Percentiles rank a stretch among this genome's conserved stretches.
Conservation (phyloP, 2,113 vertebrate species). For the Cyanocitta stelleri region DNA sequence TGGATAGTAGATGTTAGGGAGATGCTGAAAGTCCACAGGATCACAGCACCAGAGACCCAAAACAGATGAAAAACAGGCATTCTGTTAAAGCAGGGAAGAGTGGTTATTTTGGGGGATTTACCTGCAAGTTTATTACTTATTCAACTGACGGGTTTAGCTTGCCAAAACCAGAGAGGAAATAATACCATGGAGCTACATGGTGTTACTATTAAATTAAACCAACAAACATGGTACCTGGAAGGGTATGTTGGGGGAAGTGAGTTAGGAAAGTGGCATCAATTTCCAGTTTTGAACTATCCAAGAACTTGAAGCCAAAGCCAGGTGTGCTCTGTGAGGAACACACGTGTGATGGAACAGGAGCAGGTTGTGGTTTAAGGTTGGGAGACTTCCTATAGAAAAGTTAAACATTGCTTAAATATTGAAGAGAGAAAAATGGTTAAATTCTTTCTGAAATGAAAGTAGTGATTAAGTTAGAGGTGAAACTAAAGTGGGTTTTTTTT, state of each 20-base stretch:
- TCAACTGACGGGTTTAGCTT: neutral
- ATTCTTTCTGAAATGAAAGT: neutral
- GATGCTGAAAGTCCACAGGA: neutral
- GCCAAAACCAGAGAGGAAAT: neutral
- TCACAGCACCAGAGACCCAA: neutral
- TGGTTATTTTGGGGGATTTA: neutral
- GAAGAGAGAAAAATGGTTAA: neutral
- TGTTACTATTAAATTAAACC: neutral
- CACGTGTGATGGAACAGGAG: neutral
- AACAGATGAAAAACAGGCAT: neutral
- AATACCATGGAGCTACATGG: neutral
- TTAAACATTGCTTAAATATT: neutral
- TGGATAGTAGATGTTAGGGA: neutral
- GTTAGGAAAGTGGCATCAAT: neutral
- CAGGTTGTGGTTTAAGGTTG: rapidly evolving
- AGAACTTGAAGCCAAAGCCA: neutral
- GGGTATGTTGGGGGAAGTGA: rapidly evolving
- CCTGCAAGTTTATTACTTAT: neutral
- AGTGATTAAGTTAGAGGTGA: neutral
- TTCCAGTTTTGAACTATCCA: neutral
- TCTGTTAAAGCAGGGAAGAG: neutral
- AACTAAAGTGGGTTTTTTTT: neutral
- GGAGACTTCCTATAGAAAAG: neutral
- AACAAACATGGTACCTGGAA: neutral
- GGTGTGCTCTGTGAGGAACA: neutral